Percentiles rank a stretch among this genome's conserved stretches.
Evolutionary conservation across 2,113 vertebrate genomes (phyloP).

Genomic region (Addax nasomaculatus): DNA sequence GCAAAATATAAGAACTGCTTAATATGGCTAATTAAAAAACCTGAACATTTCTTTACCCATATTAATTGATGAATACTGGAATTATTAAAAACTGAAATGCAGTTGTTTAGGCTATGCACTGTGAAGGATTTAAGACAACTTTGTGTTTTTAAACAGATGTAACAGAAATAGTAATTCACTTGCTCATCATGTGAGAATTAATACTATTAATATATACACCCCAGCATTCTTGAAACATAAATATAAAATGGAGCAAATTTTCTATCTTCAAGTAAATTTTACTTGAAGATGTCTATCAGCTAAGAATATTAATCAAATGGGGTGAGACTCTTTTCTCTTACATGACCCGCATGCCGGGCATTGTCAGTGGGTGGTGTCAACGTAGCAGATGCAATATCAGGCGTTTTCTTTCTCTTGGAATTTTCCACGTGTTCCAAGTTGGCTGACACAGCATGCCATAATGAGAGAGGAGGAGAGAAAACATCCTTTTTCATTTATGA

Average conservation of each 20-base stretch:
- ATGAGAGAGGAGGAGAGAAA: neutral
- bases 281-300: neutral
- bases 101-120: neutral
- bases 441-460: neutral
- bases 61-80: neutral
- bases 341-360: neutral
- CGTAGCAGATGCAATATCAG: neutral
- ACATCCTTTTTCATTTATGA: neutral
- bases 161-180: neutral
- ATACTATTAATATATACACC: neutral
- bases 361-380: no score
- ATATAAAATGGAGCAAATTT: neutral
- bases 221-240: neutral
- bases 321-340: neutral
- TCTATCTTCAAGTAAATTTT: neutral
- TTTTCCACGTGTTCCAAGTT: neutral
- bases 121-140: neutral
- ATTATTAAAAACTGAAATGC: neutral
- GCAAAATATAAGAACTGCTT: neutral
- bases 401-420: neutral
- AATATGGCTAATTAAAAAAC: neutral
- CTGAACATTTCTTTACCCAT: neutral
- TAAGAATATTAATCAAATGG: neutral
- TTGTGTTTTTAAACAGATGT: neutral
- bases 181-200: neutral